A percentile compares a stretch with the other conserved stretches of the same genome.
phyloP scores from a whole-genome alignment of 2,113 vertebrate genomes.

The Parotia lawesii region DNA sequence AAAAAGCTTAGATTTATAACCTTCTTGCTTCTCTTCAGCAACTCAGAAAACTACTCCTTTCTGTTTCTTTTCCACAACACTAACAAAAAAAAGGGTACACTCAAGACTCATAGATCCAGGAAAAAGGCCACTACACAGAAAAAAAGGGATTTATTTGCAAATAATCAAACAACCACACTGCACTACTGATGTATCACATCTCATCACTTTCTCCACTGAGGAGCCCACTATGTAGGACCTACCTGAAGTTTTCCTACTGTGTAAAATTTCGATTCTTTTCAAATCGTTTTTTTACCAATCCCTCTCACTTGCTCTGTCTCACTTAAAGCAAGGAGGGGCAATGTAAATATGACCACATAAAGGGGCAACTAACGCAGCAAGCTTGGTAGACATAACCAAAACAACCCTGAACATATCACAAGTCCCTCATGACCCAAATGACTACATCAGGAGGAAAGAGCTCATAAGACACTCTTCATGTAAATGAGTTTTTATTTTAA shows the following conservation, averaged over 20 bases:
- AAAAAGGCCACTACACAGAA: not conserved
- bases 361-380: not conserved
- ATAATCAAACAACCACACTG: too few relatives aligned
- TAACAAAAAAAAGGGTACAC: not conserved
- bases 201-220: not conserved
- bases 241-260: not conserved
- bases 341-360: not conserved
- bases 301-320: not conserved
- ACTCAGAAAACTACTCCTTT: not conserved
- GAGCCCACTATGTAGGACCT: fast-evolving
- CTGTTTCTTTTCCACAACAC: not conserved
- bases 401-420: not conserved
- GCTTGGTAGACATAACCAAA: not conserved
- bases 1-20: not conserved
- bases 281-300: not conserved
- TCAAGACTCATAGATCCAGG: not conserved
- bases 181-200: not conserved
- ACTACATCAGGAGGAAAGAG: not conserved
- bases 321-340: not conserved
- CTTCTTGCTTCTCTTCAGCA: not conserved
- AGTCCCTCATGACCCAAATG: not conserved
- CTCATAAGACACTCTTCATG: not conserved
- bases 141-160: not conserved
- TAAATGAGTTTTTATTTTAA: not conserved
- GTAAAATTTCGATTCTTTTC: not conserved